Evolutionary conservation across 2,888 invertebrate genomes (phyloP), one percentile per base, ranked within the genome.

Genomic region (Sesia apiformis): DNA sequence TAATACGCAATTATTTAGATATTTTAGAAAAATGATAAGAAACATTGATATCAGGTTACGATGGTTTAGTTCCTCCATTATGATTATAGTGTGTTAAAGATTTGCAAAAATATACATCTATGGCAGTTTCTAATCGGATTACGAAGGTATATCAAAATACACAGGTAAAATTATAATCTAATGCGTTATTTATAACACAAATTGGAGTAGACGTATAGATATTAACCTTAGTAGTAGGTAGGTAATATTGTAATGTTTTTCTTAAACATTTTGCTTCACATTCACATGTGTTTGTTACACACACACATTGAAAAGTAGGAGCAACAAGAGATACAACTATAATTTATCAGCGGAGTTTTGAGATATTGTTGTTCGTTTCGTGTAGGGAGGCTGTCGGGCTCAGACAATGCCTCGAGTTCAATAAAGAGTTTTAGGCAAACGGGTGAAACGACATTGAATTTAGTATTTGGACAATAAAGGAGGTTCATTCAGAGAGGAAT

Each of bases 381-480:
- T 23, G 5, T 59, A 51, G 52, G 59, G 72, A 74, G 72, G 71
- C 60, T 62, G 78, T 72, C 73, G 75, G 76, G 75, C 76, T 78
- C 74, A 62, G 70, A 74, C 73, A 58, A 56, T 53, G 64, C 72
- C 75, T 72, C 70, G 55, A 62, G 7, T 52, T 52, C 7, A 52
- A n/a, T 52, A 40, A 52, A 52, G 40, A 40, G 38, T 6, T 50
- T 50, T 6, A 49, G 49, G 38, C 40, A 51, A 55, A 54, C 55
- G 55, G 56, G 53, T 55, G 60, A 63, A 60, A 55, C 61, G 61
- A 53, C 52, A 39, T 58, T 54, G 55, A 55, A 40, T 54, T 42
- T 8, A 54, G 51, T 54, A 59, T 57, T 39, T 46, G 52, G 46
- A 58, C 39, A 58, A 59, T 54, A 56, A 53, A 54, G 41, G 54